Base-by-base conservation (phyloP, 2,797 vertebrate species). In the Pempheris klunzingeri region DNA sequence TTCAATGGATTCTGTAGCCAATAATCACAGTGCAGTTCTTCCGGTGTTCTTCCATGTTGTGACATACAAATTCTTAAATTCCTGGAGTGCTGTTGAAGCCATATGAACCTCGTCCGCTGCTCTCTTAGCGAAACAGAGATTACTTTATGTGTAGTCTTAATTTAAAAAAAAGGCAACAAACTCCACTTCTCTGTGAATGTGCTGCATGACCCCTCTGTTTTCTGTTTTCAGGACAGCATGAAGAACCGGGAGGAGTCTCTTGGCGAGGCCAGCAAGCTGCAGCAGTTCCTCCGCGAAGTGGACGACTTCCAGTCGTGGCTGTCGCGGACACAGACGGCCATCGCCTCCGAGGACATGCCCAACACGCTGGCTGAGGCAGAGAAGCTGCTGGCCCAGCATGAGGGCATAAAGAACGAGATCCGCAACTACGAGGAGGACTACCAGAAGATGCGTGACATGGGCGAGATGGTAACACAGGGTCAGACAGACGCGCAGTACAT, bases 401-500 rank as follows among this genome's bases (percentile, higher is more conserved):
- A 99, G 92, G 96, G 95, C 80, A 99, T 99, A 92, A 98, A 98
- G 92, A 98, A 99, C 0, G 98, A 99, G 92, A 97, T 99, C 13
- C 95, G 96, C 88, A 99, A 99, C 93, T 99, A 99, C 0, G 97
- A 99, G 88, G 98, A 99, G 83, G 98, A 99, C 91, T 99, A 99
- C 86, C 98, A 99, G 95, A 99, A 98, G 92, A 99, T 99, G 98
- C 90, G 98, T 66, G 98, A 99, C 94, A 99, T 99, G 97, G 98
- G 98, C 0, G 98, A 99, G 94, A 97, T 97, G 97, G 98, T 99
- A 90, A 99, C 98, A 0, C 98, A 97, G 87, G 98, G 96, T 0
- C 98, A 99, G 90, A 99, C 97, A 0, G 98, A 99, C 0, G 97
- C 98, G 10, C 98, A 99, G 94, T 96, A 99, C 94, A 99, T 99